A percentile compares a stretch with the other conserved stretches of the same genome.
Evolutionary conservation across 1,140 invertebrate species (phyloP).

Genomic region (Mya arenaria): DNA sequence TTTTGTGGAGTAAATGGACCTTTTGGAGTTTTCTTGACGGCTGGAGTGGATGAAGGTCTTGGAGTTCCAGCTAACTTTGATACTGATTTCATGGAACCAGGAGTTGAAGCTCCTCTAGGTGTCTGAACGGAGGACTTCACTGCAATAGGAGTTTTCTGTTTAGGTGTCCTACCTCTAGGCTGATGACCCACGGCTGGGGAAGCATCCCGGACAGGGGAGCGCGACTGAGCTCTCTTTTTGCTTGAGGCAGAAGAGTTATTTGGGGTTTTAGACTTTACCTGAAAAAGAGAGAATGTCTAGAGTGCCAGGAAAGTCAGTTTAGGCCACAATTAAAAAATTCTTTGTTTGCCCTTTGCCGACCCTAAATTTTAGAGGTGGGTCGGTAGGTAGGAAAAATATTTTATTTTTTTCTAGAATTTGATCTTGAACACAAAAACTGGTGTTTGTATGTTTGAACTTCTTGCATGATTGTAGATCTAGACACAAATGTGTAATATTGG

Average conservation of each 20-base stretch:
- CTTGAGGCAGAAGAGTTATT: neutral
- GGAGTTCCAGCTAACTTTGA: neutral
- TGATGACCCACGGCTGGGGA: neutral
- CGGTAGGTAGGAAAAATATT: too few species aligned
- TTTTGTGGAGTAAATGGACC: neutral
- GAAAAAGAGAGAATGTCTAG: constrained; percentile 2
- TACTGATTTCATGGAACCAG: neutral
- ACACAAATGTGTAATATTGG: too few species aligned
- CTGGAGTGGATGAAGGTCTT: constrained; percentile 2
- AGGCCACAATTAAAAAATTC: too few species aligned
- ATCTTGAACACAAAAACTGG: too few species aligned
- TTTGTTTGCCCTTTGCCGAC: too few species aligned
- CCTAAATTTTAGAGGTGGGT: too few species aligned
- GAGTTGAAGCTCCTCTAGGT: constrained; percentile 1
- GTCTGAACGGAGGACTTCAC: neutral
- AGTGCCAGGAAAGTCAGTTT: too few species aligned
- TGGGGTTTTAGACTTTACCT: constrained; percentile 37
- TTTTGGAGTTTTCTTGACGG: neutral
- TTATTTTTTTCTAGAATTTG: too few species aligned
- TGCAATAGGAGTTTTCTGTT: constrained; percentile 21
- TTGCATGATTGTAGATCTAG: too few species aligned
- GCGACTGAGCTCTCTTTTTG: constrained; percentile 37
- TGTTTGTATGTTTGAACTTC: too few species aligned
- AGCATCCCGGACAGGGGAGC: constrained; percentile 19
- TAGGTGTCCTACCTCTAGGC: constrained; percentile 47